phyloP scores from a whole-genome alignment of 2,797 vertebrate species.

The Microtus californicus region DNA sequence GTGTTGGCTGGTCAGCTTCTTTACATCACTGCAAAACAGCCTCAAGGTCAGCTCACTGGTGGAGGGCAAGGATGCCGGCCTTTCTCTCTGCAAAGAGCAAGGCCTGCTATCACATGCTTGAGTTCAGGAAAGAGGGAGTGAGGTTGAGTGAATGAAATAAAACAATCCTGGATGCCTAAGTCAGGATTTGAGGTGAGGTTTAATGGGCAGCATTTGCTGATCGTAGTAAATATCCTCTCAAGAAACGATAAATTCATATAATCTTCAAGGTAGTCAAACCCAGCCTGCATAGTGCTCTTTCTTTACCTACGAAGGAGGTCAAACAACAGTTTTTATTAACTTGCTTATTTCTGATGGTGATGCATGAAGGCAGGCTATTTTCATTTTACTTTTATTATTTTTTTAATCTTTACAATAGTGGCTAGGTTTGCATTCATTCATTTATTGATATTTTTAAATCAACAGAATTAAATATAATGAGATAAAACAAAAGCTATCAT shows the following conservation, averaged over 20 bases:
- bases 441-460: too few species aligned
- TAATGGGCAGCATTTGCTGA: background rate
- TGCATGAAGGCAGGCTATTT: background rate
- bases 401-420: too few species aligned
- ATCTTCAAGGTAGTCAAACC: constrained; percentile 37
- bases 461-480: too few species aligned
- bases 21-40: constrained; percentile 3
- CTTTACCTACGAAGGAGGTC: background rate
- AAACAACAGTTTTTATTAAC: background rate
- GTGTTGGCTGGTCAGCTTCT: background rate
- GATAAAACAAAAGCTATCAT: too few species aligned
- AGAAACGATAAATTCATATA: background rate
- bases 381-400: too few species aligned
- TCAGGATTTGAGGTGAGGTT: background rate
- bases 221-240: background rate
- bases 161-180: background rate
- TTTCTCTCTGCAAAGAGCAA: constrained; percentile 12
- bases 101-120: background rate
- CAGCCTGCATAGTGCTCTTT: background rate
- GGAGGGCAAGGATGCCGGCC: background rate
- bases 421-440: too few species aligned
- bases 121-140: background rate
- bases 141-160: background rate
- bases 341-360: background rate
- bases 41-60: constrained; percentile 2